Percentiles rank a stretch among this genome's conserved stretches.
phyloP scores from a whole-genome alignment of 2,113 vertebrate species.

The Gymnocephalus cernua region DNA sequence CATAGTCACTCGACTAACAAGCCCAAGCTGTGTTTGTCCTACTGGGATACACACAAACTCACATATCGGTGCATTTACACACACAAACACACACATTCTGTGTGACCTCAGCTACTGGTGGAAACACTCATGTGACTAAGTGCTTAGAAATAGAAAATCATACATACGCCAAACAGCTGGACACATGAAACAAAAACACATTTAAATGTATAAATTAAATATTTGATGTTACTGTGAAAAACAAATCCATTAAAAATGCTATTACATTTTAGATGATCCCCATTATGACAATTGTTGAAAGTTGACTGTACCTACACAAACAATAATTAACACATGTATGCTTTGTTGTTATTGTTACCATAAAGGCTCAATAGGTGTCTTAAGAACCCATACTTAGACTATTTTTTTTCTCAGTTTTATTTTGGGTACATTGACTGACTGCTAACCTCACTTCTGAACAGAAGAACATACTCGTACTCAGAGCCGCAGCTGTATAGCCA shows the following conservation, averaged over 20 bases:
- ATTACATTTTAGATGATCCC: not conserved
- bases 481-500: constrained; percentile 96
- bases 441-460: constrained; percentile 68
- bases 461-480: constrained; percentile 93
- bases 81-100: constrained; percentile 9
- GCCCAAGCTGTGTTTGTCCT: constrained; percentile 40
- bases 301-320: not conserved
- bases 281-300: not conserved
- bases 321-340: not conserved
- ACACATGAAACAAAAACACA: not conserved
- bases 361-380: not conserved
- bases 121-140: constrained; percentile 15
- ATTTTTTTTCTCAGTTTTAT: not conserved
- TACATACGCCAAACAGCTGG: not conserved
- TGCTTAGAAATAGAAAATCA: constrained; percentile 10
- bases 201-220: not conserved
- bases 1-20: constrained; percentile 17
- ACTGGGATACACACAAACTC: constrained; percentile 19
- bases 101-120: constrained; percentile 23
- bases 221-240: not conserved
- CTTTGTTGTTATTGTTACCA: not conserved
- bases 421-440: not conserved
- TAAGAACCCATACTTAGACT: no score
- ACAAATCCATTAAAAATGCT: not conserved
- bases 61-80: not conserved